A percentile compares a stretch with the other conserved stretches of the same genome.
phyloP scores from a whole-genome alignment of 2,113 vertebrate genomes.

The Empidonax alnorum region DNA sequence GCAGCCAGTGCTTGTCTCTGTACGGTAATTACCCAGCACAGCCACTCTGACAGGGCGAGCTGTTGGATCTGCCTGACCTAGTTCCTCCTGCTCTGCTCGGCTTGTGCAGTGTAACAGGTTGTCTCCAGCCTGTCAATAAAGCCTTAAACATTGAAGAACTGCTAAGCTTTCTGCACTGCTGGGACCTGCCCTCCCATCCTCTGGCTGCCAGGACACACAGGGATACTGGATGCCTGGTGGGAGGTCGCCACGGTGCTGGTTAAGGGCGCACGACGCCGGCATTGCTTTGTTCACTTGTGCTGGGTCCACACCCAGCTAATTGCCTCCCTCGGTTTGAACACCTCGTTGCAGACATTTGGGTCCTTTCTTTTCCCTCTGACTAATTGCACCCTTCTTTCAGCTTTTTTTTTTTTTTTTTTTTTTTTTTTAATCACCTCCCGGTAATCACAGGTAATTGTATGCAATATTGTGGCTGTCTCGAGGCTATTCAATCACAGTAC shows the following conservation, averaged over 20 bases:
- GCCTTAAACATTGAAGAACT: background rate
- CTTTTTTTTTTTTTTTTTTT: background rate
- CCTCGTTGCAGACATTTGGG: background rate
- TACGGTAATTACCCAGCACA: background rate
- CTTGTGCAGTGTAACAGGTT: background rate
- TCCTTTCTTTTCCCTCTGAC: slow-evolving; percentile 2
- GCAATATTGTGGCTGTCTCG: background rate
- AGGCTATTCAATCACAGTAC: background rate
- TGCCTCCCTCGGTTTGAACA: background rate
- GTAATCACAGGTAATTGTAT: background rate
- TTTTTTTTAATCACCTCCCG: background rate
- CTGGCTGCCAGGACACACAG: background rate
- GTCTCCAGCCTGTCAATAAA: background rate
- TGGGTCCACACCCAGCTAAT: slow-evolving; percentile 8
- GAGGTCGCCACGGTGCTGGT: accelerated
- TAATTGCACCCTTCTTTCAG: slow-evolving; percentile 35
- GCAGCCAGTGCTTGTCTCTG: background rate
- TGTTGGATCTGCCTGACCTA: slow-evolving; percentile 53
- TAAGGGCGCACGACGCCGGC: accelerated
- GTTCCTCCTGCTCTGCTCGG: slow-evolving; percentile 6
- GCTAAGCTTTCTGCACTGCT: background rate
- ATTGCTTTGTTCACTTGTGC: background rate
- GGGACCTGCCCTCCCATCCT: background rate
- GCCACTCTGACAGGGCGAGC: background rate
- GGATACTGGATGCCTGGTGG: background rate